These are phyloP conservation scores for Oncorhynchus keta DNA, from an alignment of 2,113 vertebrate genomes.

Conservation along the genomic window DNA sequence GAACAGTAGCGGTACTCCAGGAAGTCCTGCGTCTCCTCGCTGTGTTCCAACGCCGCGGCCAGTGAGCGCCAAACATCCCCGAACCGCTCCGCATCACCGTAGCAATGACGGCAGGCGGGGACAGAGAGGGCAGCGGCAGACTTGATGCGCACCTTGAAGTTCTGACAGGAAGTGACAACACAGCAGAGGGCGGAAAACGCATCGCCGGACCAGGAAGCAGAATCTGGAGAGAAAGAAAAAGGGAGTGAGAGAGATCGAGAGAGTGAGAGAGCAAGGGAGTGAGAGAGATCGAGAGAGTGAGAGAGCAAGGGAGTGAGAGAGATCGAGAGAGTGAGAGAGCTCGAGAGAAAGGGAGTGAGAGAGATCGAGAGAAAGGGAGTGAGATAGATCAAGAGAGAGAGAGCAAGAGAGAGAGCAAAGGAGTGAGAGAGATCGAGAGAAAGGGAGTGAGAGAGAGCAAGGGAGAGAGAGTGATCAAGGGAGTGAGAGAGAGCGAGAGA, in stretches of 20 bases:
- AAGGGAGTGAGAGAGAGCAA: too few species aligned
- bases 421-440: too few species aligned
- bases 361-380: too few species aligned
- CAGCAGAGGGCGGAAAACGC: slow-evolving; percentile 84
- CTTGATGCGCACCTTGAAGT: slow-evolving; percentile 96
- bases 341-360: too few species aligned
- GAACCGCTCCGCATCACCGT: slow-evolving; percentile 80
- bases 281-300: too few species aligned
- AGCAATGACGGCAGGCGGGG: slow-evolving; percentile 75
- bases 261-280: too few species aligned
- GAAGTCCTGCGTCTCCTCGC: slow-evolving; percentile 88
- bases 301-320: too few species aligned
- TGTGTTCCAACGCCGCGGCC: slow-evolving; percentile 84
- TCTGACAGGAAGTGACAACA: slow-evolving; percentile 91
- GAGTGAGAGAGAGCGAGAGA: too few species aligned
- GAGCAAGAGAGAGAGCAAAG: too few species aligned
- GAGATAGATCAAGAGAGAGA: accelerated
- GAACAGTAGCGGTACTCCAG: slow-evolving; percentile 93
- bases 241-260: neutral
- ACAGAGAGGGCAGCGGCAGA: slow-evolving; percentile 87
- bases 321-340: too few species aligned
- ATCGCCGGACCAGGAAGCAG: slow-evolving; percentile 81
- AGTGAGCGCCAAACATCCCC: slow-evolving; percentile 82
- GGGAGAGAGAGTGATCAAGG: neutral
- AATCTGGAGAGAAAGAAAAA: slow-evolving; percentile 66